phyloP scores from a whole-genome alignment of 2,888 invertebrate species.

The Agrilus mali region DNA sequence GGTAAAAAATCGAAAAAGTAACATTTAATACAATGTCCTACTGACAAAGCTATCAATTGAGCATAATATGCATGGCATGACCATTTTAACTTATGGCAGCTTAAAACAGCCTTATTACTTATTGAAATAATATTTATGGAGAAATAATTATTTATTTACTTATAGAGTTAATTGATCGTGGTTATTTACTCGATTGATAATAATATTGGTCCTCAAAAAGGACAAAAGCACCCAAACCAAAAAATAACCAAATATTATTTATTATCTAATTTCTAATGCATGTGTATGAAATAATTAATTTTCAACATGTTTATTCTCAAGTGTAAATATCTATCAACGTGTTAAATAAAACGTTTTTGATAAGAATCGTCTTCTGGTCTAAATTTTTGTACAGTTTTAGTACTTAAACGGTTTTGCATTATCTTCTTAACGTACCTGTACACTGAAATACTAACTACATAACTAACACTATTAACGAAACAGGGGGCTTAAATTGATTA shows the following conservation, averaged over 20 bases:
- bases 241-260: background rate
- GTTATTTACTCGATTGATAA: no score
- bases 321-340: background rate
- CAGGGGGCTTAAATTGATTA: no score
- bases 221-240: background rate
- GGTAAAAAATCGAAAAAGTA: conserved; percentile 28
- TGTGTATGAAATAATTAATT: background rate
- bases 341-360: background rate
- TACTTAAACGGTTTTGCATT: no score
- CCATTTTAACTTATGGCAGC: conserved; percentile 4
- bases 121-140: background rate
- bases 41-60: no score
- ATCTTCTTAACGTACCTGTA: no score
- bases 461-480: no score
- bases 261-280: no score
- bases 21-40: background rate
- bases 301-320: background rate
- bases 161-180: background rate
- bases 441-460: no score
- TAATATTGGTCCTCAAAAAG: background rate
- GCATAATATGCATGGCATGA: background rate
- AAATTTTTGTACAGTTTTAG: no score
- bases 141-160: conserved; percentile 9
- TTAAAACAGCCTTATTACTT: no score
- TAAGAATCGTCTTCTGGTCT: no score